Base-by-base conservation (phyloP, 2,888 invertebrate genomes). In the Aelia acuminata region DNA sequence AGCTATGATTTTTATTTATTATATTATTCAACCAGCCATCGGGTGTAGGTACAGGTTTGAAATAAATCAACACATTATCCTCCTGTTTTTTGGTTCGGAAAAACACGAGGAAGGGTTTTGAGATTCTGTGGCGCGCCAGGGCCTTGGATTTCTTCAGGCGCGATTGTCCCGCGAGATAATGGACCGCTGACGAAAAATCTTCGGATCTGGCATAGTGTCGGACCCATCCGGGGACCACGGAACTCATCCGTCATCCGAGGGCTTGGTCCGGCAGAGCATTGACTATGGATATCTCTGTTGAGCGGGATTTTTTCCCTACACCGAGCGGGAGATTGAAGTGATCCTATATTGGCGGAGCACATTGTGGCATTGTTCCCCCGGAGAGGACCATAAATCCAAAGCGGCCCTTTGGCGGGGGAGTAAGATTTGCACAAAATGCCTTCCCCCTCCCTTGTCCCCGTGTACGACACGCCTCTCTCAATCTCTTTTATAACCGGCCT, bases 341-440 rank as follows among this genome's bases (percentile, higher is more conserved):
- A 43, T 80, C 43, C 35, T 80, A 80, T 80, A 80, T 80, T 43
- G 43, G 43, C 80, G 80, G 80, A 22, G n/a, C 80, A 80, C 80
- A 80, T 80, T 84, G 85, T 53, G 85, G 85, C 85, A 85, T 85
- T 85, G 85, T 85, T 53, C 53, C n/a, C 18, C 22, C 35, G 13
- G 31, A 50, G 39, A 57, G 84, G n/a, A 50, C 85, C 53, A 85
- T 85, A 85, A 85, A 85, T 84, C 10, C 22, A 50, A 22, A 35
- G 50, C 39, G 57, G 50, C 35, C 85, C 50, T 53, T 50, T 50
- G 49, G 85, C 85, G 80, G 80, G 80, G 80, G 80, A 80, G 80
- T 20, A 80, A 80, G 43, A 80, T 80, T 80, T 80, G 80, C 80
- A 80, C 80, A 80, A 80, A 80, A 80, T 80, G 80, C 80, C 43